phyloP scores from a whole-genome alignment of 2,113 vertebrate genomes.

The Semnornis frantzii region DNA sequence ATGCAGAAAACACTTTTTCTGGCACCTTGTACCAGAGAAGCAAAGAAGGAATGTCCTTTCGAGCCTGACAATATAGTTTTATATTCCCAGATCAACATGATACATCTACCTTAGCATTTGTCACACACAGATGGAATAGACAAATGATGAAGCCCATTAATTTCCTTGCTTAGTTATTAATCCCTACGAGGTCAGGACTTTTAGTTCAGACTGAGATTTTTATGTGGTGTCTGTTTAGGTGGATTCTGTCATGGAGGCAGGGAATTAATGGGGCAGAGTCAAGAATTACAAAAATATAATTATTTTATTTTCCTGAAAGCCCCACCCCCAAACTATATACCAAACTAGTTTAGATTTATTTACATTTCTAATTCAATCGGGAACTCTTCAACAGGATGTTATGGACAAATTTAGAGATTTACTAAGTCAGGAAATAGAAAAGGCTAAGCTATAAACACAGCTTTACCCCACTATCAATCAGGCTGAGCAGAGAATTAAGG shows the following conservation, averaged over 20 bases:
- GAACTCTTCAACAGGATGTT: no score
- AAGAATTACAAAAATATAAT: no score
- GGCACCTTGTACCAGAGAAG: background rate
- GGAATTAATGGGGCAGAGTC: no score
- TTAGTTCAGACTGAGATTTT: background rate
- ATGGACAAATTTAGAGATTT: no score
- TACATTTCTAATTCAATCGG: no score
- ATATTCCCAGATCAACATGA: background rate
- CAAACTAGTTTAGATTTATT: no score
- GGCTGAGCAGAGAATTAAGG: no score
- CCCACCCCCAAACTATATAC: no score
- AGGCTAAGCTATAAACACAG: no score
- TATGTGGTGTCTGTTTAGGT: background rate
- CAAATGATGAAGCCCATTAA: background rate
- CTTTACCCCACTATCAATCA: no score
- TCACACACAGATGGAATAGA: background rate
- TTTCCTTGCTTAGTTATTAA: background rate
- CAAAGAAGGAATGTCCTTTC: background rate
- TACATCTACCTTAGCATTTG: background rate
- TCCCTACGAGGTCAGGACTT: background rate
- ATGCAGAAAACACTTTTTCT: background rate
- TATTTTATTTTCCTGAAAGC: no score
- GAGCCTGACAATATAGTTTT: background rate
- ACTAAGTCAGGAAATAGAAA: no score
- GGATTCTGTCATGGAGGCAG: background rate